Evolutionary conservation across 2,113 vertebrate species (phyloP).

Genomic region (Planiliza haematocheilus): DNA sequence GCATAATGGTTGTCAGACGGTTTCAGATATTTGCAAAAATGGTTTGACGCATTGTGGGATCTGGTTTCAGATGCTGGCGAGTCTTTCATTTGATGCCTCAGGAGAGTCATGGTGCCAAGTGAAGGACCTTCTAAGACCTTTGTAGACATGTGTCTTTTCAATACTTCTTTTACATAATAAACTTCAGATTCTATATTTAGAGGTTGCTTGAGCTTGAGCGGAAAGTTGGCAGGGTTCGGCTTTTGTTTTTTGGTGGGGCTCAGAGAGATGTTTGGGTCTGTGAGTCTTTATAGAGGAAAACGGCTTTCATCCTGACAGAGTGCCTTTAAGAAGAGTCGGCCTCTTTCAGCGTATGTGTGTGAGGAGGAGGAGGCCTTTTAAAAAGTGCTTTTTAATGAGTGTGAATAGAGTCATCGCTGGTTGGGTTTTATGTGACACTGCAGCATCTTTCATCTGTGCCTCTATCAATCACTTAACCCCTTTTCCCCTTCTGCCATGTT

Average conservation of each 20-base stretch:
- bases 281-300: slow-evolving; percentile 37
- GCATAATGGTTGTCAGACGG: not conserved
- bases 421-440: slow-evolving; percentile 69
- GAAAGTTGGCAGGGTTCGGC: slow-evolving; percentile 6
- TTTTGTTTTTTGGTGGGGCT: slow-evolving; percentile 1
- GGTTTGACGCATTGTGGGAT: not conserved
- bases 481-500: slow-evolving; percentile 29
- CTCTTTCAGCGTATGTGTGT: slow-evolving; percentile 2
- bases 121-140: not conserved
- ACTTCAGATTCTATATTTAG: slow-evolving; percentile 17
- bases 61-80: not conserved
- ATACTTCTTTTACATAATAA: not conserved
- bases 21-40: not conserved
- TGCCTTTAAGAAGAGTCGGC: slow-evolving; percentile 33
- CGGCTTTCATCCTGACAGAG: slow-evolving; percentile 40
- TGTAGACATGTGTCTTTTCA: not conserved
- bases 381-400: slow-evolving; percentile 59
- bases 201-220: slow-evolving; percentile 7
- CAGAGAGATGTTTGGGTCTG: slow-evolving; percentile 32
- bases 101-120: not conserved
- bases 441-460: slow-evolving; percentile 53
- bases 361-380: slow-evolving; percentile 35
- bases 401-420: slow-evolving; percentile 66
- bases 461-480: slow-evolving; percentile 76
- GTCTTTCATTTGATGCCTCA: not conserved